phyloP scores from a whole-genome alignment of 2,888 invertebrate species.

The Acholoe squamosa region DNA sequence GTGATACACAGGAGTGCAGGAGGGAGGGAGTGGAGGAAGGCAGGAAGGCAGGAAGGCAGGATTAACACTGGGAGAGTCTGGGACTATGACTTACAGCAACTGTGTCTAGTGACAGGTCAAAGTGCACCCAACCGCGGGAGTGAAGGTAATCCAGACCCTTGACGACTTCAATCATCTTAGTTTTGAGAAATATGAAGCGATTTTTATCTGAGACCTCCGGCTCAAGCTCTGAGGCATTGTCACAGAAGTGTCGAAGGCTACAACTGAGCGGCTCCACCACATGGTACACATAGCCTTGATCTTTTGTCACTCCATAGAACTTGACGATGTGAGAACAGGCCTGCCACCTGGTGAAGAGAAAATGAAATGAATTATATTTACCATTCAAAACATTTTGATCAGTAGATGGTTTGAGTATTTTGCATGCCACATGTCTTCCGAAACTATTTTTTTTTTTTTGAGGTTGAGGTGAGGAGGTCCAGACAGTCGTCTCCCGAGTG shows the following conservation, averaged over 20 bases:
- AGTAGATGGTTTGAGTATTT: no score
- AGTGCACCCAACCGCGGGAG: slow-evolving; percentile 71
- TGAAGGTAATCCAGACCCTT: slow-evolving; percentile 73
- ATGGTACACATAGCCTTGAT: slow-evolving; percentile 66
- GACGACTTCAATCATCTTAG: slow-evolving; percentile 70
- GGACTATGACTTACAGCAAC: slow-evolving; percentile 70
- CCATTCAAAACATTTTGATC: no score
- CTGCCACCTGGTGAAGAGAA: slow-evolving; percentile 62
- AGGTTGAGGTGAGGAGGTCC: no score
- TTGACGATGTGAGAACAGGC: slow-evolving; percentile 64
- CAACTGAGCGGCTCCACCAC: slow-evolving; percentile 71
- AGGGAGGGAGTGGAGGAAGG: no score
- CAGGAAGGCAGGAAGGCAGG: no score
- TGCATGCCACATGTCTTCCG: no score
- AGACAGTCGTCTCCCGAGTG: no score
- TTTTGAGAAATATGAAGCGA: slow-evolving; percentile 67
- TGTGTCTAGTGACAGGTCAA: slow-evolving; percentile 74
- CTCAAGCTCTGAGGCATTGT: slow-evolving; percentile 52
- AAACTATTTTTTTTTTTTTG: no score
- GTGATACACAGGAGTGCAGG: no score
- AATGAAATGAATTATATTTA: no score
- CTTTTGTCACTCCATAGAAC: slow-evolving; percentile 64
- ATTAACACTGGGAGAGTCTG: no score
- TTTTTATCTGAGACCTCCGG: slow-evolving; percentile 66
- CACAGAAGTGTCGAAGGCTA: slow-evolving; percentile 69